Evolutionary conservation across 2,797 vertebrate species (phyloP), one percentile per base, ranked within the genome.

Genomic region (Chaetodon trifasciatus): DNA sequence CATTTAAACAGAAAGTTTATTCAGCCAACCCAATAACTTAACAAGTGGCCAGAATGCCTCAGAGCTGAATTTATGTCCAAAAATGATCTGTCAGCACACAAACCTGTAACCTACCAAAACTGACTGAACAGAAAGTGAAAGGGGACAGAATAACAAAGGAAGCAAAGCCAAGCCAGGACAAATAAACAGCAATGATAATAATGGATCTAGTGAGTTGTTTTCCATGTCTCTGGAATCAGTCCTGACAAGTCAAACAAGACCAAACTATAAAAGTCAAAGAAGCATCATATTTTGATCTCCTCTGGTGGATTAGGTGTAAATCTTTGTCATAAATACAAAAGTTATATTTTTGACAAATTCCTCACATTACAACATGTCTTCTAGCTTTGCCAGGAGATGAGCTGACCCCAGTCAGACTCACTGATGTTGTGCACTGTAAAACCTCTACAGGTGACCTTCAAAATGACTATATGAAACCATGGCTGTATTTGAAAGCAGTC

Each of bases 1-100:
- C 21, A 71, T 69, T 86, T 66, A 15, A 83, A 69, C 71, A 86
- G 28, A 85, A 86, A 72, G 58, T 91, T 88, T 93, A 93, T 91
- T 93, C 19, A 88, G 53, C 57, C 50, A 82, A 62, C 57, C 49
- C 42, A 74, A 83, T 78, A 88, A 84, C 57, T 84, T 77, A 85
- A 77, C 16, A 74, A 82, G 44, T 80, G 63, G 35, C 61, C 70
- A 76, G 56, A 81, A 78, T 70, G 40, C 42, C 77, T 40, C 6
- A 21, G 23, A 68, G 69, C 56, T 75, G 67, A 79, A 67, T 44
- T 13, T 66, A n/a, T 55, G 46, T 76, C 64, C 17, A 66, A 78
- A 86, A 73, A 60, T 47, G 46, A 75, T 70, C 63, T 3, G 58
- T 52, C n/a, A 66, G 71, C 40, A 16, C 42, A 70, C 46, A 81